Percentiles rank a stretch among this genome's conserved stretches.
These are phyloP conservation scores for Escarpia spicata DNA, from an alignment of 2,888 invertebrate species.

Conservation along the genomic window DNA sequence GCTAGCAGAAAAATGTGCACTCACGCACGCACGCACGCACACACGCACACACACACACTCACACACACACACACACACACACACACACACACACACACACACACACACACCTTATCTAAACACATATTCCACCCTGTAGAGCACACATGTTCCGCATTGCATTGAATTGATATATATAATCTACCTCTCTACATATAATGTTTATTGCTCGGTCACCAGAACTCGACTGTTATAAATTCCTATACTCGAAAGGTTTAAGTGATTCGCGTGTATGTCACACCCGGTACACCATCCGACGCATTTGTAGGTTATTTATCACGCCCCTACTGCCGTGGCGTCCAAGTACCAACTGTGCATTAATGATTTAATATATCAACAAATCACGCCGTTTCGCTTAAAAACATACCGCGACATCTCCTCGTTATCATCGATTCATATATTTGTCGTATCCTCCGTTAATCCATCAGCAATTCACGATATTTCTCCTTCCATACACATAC, in stretches of 20 bases:
- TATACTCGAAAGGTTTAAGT: neutral
- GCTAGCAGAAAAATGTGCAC: too few species aligned
- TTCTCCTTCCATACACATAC: neutral
- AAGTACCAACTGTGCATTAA: neutral
- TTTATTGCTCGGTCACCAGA: neutral
- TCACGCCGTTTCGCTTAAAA: neutral
- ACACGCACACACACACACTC: too few species aligned
- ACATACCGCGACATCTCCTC: neutral
- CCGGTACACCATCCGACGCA: neutral
- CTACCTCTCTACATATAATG: neutral
- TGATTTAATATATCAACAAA: neutral
- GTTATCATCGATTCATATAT: neutral
- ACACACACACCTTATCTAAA: neutral
- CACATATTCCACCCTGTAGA: too few species aligned
- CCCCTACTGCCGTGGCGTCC: neutral
- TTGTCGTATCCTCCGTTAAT: neutral
- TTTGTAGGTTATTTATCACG: neutral
- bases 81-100: neutral
- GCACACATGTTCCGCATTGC: neutral
- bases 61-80: too few species aligned
- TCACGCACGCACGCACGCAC: too few species aligned
- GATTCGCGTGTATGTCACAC: neutral
- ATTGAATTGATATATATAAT: neutral
- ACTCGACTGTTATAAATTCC: neutral
- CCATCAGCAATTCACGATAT: neutral